Conservation (phyloP, 1,140 invertebrate species). For the Bombus breviceps region DNA sequence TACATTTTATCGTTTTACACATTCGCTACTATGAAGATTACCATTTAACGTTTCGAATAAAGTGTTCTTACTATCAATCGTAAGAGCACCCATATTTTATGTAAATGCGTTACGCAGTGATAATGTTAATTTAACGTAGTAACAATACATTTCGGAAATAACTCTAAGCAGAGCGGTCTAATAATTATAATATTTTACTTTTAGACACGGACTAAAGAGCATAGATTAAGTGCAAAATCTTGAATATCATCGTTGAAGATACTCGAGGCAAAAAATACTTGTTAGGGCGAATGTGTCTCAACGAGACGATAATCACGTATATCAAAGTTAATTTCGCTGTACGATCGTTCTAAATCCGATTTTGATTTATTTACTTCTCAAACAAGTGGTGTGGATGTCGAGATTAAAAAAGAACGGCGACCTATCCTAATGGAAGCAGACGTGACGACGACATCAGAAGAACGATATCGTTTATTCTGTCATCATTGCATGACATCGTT, state of each 20-base stretch:
- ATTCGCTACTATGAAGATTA: neutral
- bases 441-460: neutral
- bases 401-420: neutral
- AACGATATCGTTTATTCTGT: conserved; percentile 22
- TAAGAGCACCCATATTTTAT: neutral
- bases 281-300: neutral
- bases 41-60: neutral
- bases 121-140: neutral
- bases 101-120: too few species aligned
- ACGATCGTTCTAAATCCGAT: neutral
- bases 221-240: too few species aligned
- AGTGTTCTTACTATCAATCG: neutral
- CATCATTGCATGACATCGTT: conserved; percentile 62
- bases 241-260: too few species aligned
- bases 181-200: neutral
- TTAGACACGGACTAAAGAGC: neutral
- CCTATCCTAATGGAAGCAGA: neutral
- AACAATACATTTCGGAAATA: neutral
- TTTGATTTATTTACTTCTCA: neutral
- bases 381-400: neutral
- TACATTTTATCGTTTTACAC: neutral
- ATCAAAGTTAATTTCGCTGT: neutral
- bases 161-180: too few species aligned
- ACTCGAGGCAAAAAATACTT: too few species aligned
- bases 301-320: neutral